phyloP scores from a whole-genome alignment of 2,113 vertebrate genomes.

The Burhinus bistriatus region DNA sequence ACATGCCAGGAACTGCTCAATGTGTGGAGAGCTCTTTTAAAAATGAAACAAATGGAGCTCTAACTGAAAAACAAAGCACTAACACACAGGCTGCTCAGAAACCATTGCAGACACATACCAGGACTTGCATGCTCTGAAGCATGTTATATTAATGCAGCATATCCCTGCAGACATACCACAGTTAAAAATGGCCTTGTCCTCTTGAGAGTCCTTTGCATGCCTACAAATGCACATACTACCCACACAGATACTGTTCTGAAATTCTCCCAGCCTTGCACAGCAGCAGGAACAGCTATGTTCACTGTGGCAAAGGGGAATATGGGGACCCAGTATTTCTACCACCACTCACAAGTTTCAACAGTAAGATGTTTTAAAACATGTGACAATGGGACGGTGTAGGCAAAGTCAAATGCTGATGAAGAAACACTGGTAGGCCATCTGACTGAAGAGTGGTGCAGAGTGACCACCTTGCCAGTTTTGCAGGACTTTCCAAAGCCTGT shows the following conservation, averaged over 20 bases:
- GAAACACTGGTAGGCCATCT: not conserved
- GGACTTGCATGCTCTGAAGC: not conserved
- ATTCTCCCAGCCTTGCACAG: not conserved
- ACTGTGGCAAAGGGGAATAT: not conserved
- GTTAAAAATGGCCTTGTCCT: not conserved
- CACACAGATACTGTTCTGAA: not conserved
- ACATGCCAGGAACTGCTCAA: not conserved
- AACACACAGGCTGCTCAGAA: not conserved
- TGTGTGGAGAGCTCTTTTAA: not conserved
- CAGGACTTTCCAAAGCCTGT: not conserved
- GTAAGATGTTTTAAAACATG: not conserved
- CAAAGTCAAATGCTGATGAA: not conserved
- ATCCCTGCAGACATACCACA: not conserved
- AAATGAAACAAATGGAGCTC: not conserved
- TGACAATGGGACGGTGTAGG: not conserved
- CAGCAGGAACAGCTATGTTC: not conserved
- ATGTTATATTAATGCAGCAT: not conserved
- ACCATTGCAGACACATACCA: not conserved
- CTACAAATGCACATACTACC: accelerated
- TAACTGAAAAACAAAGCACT: not conserved
- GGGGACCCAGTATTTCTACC: not conserved
- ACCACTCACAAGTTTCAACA: not conserved
- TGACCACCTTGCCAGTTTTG: not conserved
- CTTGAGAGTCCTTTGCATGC: not conserved
- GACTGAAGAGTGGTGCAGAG: not conserved